Evolutionary conservation across 1,140 invertebrate genomes (phyloP).

Genomic region (Hyles vespertilio): DNA sequence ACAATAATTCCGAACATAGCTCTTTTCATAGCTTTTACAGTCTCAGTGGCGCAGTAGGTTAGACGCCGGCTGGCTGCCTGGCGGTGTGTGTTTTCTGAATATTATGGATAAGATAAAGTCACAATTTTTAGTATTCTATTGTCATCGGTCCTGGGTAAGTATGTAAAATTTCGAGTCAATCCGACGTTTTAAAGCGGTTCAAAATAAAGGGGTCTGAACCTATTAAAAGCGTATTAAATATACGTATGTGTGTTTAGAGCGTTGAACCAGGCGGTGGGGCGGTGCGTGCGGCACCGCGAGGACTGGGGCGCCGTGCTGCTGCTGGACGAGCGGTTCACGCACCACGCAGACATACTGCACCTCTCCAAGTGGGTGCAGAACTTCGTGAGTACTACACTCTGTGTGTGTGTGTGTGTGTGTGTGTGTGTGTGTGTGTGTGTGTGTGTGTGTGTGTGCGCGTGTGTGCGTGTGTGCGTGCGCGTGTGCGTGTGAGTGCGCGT

Average conservation of each 20-base stretch:
- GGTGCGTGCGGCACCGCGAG: conserved; percentile 58
- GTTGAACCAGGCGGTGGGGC: conserved; percentile 69
- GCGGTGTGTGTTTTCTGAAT: no score
- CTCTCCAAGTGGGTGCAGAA: conserved; percentile 57
- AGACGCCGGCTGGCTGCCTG: no score
- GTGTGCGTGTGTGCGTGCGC: not conserved
- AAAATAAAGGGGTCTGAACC: not conserved
- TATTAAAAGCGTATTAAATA: not conserved
- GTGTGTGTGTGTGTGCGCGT: not conserved
- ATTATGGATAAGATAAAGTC: no score
- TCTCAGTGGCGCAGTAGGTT: no score
- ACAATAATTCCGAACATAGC: no score
- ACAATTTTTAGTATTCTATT: no score
- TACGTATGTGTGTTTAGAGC: conserved; percentile 36
- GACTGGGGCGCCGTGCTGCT: conserved; percentile 72
- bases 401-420: conserved; percentile 1
- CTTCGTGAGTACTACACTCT: conserved; percentile 41
- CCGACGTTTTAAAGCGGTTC: no score
- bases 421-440: no score
- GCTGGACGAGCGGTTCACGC: conserved; percentile 48
- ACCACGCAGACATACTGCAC: conserved; percentile 36
- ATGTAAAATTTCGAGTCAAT: no score
- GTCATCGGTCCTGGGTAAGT: no score
- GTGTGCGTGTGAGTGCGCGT: no score
- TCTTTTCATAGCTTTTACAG: no score